phyloP scores from a whole-genome alignment of 2,797 vertebrate genomes.

The Myotis findleyi region DNA sequence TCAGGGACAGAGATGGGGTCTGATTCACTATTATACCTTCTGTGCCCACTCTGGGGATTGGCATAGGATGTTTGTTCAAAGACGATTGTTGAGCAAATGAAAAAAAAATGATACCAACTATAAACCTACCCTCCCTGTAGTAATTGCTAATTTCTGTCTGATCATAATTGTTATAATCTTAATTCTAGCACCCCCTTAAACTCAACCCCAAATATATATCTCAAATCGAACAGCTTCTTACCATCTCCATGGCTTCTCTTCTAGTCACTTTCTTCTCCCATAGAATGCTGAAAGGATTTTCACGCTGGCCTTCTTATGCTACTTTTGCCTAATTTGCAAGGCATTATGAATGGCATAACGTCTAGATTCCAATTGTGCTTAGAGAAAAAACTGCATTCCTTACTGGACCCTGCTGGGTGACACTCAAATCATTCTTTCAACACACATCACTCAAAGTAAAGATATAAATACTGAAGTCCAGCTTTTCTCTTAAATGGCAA shows the following conservation, averaged over 20 bases:
- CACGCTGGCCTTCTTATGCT: neutral
- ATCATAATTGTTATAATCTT: slow-evolving; percentile 15
- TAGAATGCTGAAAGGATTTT: neutral
- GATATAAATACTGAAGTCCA: neutral
- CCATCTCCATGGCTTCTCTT: neutral
- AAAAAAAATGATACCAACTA: neutral
- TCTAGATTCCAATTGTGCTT: neutral
- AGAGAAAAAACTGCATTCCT: neutral
- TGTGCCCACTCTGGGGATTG: neutral
- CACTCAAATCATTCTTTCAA: slow-evolving; percentile 6
- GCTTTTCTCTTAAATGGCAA: slow-evolving; percentile 14
- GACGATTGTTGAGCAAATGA: neutral
- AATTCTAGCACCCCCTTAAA: slow-evolving; percentile 42
- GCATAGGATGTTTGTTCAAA: neutral
- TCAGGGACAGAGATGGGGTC: neutral
- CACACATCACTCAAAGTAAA: neutral
- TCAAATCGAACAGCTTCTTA: neutral
- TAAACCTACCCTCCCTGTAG: neutral
- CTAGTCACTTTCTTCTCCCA: neutral
- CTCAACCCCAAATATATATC: neutral
- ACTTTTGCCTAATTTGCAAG: neutral
- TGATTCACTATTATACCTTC: neutral
- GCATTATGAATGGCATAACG: neutral
- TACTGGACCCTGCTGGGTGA: neutral
- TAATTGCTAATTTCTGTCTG: slow-evolving; percentile 31